Percentiles rank a stretch among this genome's conserved stretches.
These are phyloP conservation scores for Eptatretus burgeri DNA, from an alignment of 2,113 vertebrate genomes.

Conservation along the genomic window DNA sequence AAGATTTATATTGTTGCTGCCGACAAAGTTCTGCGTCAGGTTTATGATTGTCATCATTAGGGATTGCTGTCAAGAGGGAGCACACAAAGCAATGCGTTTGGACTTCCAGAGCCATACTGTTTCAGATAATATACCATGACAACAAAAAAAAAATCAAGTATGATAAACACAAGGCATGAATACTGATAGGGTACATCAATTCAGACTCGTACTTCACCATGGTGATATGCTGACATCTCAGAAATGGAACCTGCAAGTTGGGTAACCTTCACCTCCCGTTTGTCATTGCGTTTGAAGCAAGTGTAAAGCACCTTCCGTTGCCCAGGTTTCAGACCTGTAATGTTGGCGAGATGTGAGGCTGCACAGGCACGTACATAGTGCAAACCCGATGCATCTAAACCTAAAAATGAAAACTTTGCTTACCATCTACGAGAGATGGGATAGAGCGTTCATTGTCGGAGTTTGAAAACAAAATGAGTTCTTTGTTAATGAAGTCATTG, in stretches of 20 bases:
- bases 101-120: no score
- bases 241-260: constrained; percentile 86
- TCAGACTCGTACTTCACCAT: constrained; percentile 45
- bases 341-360: constrained; percentile 7
- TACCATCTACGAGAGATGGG: constrained; percentile 74
- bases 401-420: constrained; percentile 11
- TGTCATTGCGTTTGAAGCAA: constrained; percentile 79
- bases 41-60: constrained; percentile 91
- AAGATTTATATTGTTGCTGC: constrained; percentile 86
- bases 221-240: constrained; percentile 93
- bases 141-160: no score
- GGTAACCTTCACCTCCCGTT: constrained; percentile 81
- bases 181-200: no score
- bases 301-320: constrained; percentile 84
- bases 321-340: constrained; percentile 62
- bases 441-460: constrained; percentile 91
- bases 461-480: constrained; percentile 80
- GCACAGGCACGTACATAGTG: neutral
- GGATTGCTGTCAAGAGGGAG: constrained; percentile 23
- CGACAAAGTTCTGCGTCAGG: constrained; percentile 83
- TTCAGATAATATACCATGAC: no score
- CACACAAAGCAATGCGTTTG: neutral
- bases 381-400: no score
- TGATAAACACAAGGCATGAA: no score
- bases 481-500: constrained; percentile 91